Base-by-base conservation (phyloP, 2,113 vertebrate species). In the Nicator chloris region DNA sequence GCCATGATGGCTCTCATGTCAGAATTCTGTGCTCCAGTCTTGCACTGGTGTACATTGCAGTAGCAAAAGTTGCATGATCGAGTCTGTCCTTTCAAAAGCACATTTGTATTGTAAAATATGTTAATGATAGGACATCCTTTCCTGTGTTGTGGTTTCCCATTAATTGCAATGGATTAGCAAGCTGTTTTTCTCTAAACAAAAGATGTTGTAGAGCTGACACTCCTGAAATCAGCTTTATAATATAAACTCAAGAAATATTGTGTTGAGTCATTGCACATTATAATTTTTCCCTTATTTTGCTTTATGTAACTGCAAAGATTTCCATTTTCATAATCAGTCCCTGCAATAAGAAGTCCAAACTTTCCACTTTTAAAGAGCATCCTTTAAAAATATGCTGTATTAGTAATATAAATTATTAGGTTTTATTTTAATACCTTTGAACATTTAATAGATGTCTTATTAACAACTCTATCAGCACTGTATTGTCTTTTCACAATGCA, bases 331-430 rank as follows among this genome's bases (percentile, higher is more conserved):
- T 37, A 84, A 88, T 75, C 47, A 93, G 15, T 7, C 31, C 15
- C 27, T 4, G 6, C 79, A 90, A 70, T 45, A 89, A 75, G 82
- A 97, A 77, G 88, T 91, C 90, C 70, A 81, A 96, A 93, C 57
- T 80, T 92, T 85, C 76, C 88, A 49, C 59, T 95, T 72, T 70
- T 75, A 87, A 96, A 97, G 66, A 93, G 57, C 65, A 82, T 65
- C 21, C 53, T 88, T 97, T 94, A 97, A 98, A 92, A 86, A 95
- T 75, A 93, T 89, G 80, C 91, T 94, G 47, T 86, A 69, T 88
- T 86, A 88, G 90, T 82, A 96, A 92, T 77, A 66, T 66, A 82
- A 93, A 87, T 83, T 76, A 73, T 92, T 95, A 79, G 27, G 35
- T 84, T 96, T 94, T 88, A 85, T 92, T 83, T 93, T 69, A 82